phyloP scores from a whole-genome alignment of 2,888 invertebrate species.

The Orthosia incerta region DNA sequence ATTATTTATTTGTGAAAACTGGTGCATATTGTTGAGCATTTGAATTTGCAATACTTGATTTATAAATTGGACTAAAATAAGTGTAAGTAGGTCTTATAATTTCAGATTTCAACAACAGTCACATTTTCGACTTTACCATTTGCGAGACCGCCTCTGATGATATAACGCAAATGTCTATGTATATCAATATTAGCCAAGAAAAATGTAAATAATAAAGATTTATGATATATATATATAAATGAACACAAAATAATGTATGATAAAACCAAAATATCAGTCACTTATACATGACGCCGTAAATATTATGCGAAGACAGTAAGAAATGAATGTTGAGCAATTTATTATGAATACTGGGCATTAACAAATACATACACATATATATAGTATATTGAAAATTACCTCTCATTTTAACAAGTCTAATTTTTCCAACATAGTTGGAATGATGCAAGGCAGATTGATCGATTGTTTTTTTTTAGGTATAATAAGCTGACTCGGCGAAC shows the following conservation, averaged over 20 bases:
- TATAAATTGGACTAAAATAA: neutral
- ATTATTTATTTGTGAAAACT: constrained; percentile 1
- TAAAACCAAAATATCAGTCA: constrained; percentile 12
- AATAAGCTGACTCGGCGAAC: too few species aligned
- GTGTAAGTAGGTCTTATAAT: neutral
- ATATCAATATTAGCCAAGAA: constrained; percentile 1
- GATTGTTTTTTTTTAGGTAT: neutral
- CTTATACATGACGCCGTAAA: constrained; percentile 7
- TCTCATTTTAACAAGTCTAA: neutral
- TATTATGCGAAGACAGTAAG: constrained; percentile 48
- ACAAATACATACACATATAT: constrained; percentile 43
- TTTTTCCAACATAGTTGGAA: too few species aligned
- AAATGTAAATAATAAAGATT: neutral
- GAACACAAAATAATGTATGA: constrained; percentile 12
- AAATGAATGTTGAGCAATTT: constrained; percentile 46
- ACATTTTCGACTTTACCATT: constrained; percentile 1
- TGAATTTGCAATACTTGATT: neutral
- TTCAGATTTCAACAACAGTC: constrained; percentile 10
- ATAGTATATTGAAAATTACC: constrained; percentile 11
- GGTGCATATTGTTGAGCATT: constrained; percentile 1
- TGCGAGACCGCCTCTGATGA: neutral
- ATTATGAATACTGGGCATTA: constrained; percentile 29
- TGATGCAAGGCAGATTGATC: too few species aligned
- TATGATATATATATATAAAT: constrained; percentile 21
- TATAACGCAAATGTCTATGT: constrained; percentile 28